A percentile compares a stretch with the other conserved stretches of the same genome.
Conservation (phyloP, 1,140 invertebrate genomes). For the Caenorhabditis elegans region DNA sequence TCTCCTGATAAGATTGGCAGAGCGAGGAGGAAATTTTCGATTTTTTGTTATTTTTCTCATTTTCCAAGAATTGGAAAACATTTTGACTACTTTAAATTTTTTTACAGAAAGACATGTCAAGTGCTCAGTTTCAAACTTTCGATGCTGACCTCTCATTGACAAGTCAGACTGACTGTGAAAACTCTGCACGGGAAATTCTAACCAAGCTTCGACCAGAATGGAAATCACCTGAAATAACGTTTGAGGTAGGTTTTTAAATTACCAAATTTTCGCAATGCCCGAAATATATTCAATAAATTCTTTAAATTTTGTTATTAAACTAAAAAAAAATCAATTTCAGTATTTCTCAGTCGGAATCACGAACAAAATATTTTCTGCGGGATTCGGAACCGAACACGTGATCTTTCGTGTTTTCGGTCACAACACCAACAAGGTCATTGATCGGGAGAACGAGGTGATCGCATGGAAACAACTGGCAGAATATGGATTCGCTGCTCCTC, state of each 20-base stretch:
- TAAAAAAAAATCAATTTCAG: slow-evolving; percentile 72
- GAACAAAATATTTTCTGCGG: slow-evolving; percentile 82
- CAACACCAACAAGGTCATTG: slow-evolving; percentile 88
- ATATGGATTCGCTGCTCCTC: slow-evolving; percentile 77
- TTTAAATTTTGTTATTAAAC: neutral
- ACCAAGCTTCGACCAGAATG: slow-evolving; percentile 39
- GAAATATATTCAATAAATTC: no score
- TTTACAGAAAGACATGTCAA: neutral
- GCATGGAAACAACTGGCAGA: slow-evolving; percentile 74
- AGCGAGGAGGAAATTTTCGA: neutral
- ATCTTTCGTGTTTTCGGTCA: slow-evolving; percentile 88
- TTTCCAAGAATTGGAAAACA: neutral
- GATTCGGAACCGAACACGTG: slow-evolving; percentile 70
- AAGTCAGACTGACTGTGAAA: neutral
- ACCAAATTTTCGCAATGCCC: no score
- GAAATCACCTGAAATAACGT: slow-evolving; percentile 21
- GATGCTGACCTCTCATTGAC: neutral
- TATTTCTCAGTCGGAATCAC: slow-evolving; percentile 91
- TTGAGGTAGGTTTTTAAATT: slow-evolving; percentile 38
- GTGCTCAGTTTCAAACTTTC: neutral
- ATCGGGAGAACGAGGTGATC: slow-evolving; percentile 72
- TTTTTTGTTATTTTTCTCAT: slow-evolving; percentile 9
- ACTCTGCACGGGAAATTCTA: slow-evolving; percentile 15
- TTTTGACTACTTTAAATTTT: neutral
- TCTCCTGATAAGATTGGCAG: slow-evolving; percentile 14